Conservation (phyloP, 2,113 vertebrate genomes). For the Prionailurus viverrinus region DNA sequence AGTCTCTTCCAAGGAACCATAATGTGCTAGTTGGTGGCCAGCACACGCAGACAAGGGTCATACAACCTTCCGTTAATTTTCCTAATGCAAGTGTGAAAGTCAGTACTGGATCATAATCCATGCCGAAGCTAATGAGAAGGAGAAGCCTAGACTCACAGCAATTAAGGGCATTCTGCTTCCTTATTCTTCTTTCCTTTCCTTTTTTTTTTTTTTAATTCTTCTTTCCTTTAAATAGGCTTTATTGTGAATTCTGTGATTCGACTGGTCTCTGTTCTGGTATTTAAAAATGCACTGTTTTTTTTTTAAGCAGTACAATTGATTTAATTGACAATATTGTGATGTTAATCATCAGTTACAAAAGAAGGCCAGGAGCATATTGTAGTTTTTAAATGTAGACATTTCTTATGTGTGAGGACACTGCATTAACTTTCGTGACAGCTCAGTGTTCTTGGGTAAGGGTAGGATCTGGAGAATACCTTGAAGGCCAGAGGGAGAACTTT, state of each 20-base stretch:
- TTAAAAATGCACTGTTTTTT: constrained; percentile 46
- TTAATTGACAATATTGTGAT: constrained; percentile 11
- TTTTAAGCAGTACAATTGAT: neutral
- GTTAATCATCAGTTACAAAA: constrained; percentile 34
- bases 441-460: neutral
- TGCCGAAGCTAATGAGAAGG: neutral
- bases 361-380: neutral
- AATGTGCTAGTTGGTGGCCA: neutral
- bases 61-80: constrained; percentile 45
- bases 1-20: neutral
- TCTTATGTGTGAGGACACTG: neutral
- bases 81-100: neutral
- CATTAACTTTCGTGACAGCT: neutral
- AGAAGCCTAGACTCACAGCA: neutral
- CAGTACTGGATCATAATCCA: neutral
- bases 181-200: neutral
- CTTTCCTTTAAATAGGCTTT: neutral
- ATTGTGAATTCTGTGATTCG: neutral
- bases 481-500: neutral
- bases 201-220: neutral
- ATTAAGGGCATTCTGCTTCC: neutral
- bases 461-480: neutral
- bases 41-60: constrained; percentile 12
- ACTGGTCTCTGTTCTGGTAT: constrained; percentile 2
- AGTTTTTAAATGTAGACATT: neutral